Evolutionary conservation across 2,797 vertebrate genomes (phyloP).

Genomic region (Pangasius larnaudii): DNA sequence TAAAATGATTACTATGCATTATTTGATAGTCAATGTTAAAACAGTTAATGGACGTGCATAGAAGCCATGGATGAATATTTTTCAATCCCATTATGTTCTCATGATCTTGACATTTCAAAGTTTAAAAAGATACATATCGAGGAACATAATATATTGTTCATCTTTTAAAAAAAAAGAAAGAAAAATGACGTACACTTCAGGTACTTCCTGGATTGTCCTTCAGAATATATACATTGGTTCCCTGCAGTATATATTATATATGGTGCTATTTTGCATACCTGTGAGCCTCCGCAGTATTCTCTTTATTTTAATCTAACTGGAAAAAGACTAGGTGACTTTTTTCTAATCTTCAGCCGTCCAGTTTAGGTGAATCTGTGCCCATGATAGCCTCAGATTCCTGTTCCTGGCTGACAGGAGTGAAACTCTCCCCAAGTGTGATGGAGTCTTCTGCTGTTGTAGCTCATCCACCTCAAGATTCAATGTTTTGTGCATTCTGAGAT

Average conservation of each 20-base stretch:
- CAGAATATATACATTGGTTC: not conserved
- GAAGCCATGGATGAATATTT: not conserved
- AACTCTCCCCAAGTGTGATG: too few relatives aligned
- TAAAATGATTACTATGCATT: constrained; percentile 1
- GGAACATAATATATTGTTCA: not conserved
- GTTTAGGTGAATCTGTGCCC: not conserved
- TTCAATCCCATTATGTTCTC: not conserved
- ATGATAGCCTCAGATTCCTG: not conserved
- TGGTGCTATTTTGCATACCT: not conserved
- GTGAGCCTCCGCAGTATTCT: not conserved
- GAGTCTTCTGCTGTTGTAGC: not conserved
- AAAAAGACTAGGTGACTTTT: not conserved
- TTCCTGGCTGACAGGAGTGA: not conserved
- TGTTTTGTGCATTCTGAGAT: not conserved
- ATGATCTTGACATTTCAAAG: not conserved
- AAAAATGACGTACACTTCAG: not conserved
- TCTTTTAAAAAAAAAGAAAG: not conserved
- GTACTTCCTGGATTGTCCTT: not conserved
- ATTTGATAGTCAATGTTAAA: not conserved
- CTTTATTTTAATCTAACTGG: not conserved
- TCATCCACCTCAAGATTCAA: not conserved
- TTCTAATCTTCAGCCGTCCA: not conserved
- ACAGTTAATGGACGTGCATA: not conserved
- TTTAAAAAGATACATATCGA: not conserved
- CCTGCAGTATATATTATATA: not conserved